A percentile compares a stretch with the other conserved stretches of the same genome.
These are phyloP conservation scores for Megalopta genalis DNA, from an alignment of 1,140 invertebrate genomes.

Conservation along the genomic window DNA sequence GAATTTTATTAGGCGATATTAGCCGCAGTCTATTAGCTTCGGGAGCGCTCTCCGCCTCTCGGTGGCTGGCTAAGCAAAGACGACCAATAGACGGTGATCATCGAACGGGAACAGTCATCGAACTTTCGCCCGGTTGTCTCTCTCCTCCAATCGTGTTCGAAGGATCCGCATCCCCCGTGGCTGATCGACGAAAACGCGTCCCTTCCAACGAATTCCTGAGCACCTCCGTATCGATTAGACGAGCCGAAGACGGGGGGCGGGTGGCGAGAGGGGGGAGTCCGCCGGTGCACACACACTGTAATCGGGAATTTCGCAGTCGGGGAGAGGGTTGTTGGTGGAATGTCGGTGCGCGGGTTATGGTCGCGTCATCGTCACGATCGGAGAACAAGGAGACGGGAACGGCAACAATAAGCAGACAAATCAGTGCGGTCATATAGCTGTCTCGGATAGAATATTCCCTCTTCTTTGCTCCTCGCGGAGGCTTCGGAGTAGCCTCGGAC, in stretches of 20 bases:
- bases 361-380: conserved; percentile 56
- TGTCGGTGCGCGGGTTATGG: conserved; percentile 13
- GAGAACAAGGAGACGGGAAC: conserved; percentile 49
- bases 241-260: too few species aligned
- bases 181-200: too few species aligned
- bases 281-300: too few species aligned
- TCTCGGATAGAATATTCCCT: conserved; percentile 54
- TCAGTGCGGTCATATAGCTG: conserved; percentile 68
- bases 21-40: too few species aligned
- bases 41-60: background rate
- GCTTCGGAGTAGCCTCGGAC: background rate
- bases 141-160: background rate
- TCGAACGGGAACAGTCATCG: conserved; percentile 20
- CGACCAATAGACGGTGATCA: background rate
- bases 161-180: background rate
- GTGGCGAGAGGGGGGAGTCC: too few species aligned
- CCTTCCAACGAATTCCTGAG: too few species aligned
- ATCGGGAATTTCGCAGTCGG: too few species aligned
- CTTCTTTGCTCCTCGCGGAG: conserved; percentile 30
- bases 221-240: too few species aligned
- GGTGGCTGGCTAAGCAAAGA: background rate
- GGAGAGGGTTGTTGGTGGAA: conserved; percentile 18
- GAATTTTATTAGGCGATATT: too few species aligned
- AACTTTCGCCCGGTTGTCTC: conserved; percentile 4
- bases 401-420: conserved; percentile 68